Evolutionary conservation across 2,113 vertebrate species (phyloP), one percentile per base, ranked within the genome.

Genomic region (Platysternon megacephalum): DNA sequence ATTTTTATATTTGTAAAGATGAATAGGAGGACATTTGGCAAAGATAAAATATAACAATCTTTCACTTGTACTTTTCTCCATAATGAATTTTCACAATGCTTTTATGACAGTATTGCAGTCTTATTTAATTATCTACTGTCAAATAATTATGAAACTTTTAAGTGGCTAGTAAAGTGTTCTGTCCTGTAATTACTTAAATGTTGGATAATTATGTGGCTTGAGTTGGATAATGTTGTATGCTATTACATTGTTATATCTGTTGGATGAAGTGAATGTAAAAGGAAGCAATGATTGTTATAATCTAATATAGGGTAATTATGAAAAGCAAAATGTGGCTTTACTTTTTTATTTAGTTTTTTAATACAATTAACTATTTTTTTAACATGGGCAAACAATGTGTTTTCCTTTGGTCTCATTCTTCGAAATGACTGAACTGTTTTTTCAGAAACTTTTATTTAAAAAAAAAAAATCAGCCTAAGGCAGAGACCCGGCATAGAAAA

Each of bases 111-210:
- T 49, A n/a, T 74, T 95, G 9, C 82, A 83, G 28, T 55, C 39
- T 84, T 85, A 86, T 51, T 79, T 87, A 90, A 90, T 92, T 94
- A 90, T 90, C 74, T 88, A 9, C 56, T 89, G 39, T 68, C 56
- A 88, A 86, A 84, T 86, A 83, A 78, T 79, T 82, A 82, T 32
- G 48, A 82, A 46, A 82, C 56, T 26, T 93, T 79, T 79, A 92
- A 94, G 52, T 58, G 46, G 14, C 44, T 92, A 35, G 82, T 85
- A 2, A 92, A 87, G 32, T 76, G 46, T 82, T 92, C 85, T 94
- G 49, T 88, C 55, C 48, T 79, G 2, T 48, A 76, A 80, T 85
- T 89, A 93, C 55, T 92, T 61, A 89, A 87, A 68, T 35, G 48
- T 65, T 92, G 49, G 24, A 56, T 93, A 44, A 53, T 81, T 78